Evolutionary conservation across 2,797 vertebrate species (phyloP).

Genomic region (Myripristis jacobus): DNA sequence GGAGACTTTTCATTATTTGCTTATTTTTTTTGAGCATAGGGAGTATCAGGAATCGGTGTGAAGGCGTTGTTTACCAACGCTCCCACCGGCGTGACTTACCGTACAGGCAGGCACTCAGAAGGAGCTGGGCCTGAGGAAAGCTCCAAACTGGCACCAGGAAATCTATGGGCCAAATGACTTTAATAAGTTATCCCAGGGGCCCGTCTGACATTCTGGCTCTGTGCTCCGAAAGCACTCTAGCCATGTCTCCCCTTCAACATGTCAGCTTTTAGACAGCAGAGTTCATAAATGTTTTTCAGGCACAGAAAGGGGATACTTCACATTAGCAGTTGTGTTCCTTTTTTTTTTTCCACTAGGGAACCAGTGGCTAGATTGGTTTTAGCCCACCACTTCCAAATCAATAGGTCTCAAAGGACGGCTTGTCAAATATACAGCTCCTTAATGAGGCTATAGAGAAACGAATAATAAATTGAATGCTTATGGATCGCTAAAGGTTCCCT

Average conservation of each 20-base stretch:
- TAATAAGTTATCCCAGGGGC: slow-evolving; percentile 81
- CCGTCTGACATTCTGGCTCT: slow-evolving; percentile 75
- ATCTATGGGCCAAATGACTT: slow-evolving; percentile 79
- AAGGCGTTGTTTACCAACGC: slow-evolving; percentile 70
- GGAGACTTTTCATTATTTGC: slow-evolving; percentile 60
- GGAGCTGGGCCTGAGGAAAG: slow-evolving; percentile 56
- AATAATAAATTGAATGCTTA: slow-evolving; percentile 4
- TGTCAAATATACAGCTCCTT: slow-evolving; percentile 58
- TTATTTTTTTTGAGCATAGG: slow-evolving; percentile 53
- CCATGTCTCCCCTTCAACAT: slow-evolving; percentile 70
- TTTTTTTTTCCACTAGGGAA: slow-evolving; percentile 54
- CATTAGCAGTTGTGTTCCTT: slow-evolving; percentile 68
- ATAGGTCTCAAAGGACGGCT: slow-evolving; percentile 59
- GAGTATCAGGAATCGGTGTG: slow-evolving; percentile 70
- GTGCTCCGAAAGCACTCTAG: slow-evolving; percentile 55
- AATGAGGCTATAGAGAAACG: slow-evolving; percentile 45
- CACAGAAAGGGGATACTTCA: slow-evolving; percentile 71
- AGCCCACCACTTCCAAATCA: slow-evolving; percentile 59
- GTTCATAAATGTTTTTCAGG: slow-evolving; percentile 76
- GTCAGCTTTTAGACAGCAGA: slow-evolving; percentile 65
- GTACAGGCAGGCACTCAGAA: slow-evolving; percentile 69
- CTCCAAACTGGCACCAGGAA: slow-evolving; percentile 77
- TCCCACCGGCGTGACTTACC: slow-evolving; percentile 60
- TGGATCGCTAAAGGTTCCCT: background rate
- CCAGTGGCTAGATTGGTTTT: slow-evolving; percentile 61